These are phyloP conservation scores for Aviceda subcristata DNA, from an alignment of 2,113 vertebrate species.

Conservation along the genomic window DNA sequence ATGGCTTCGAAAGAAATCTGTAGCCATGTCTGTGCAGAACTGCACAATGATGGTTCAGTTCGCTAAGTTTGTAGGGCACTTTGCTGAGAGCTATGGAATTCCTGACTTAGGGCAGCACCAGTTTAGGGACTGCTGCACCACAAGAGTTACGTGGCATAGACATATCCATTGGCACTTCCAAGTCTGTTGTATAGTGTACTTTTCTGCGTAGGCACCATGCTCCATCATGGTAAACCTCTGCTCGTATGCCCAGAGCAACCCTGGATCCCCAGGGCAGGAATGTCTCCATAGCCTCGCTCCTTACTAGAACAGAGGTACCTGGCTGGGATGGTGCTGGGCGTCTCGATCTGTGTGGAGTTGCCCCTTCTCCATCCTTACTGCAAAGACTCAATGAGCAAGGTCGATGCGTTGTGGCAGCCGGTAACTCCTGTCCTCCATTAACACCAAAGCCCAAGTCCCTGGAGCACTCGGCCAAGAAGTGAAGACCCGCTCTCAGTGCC, in stretches of 20 bases:
- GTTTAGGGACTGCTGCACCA: not conserved
- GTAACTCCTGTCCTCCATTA: not conserved
- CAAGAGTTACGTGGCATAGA: not conserved
- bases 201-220: not conserved
- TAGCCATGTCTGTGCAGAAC: not conserved
- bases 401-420: not conserved
- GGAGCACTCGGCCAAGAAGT: not conserved
- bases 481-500: not conserved
- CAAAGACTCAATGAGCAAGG: not conserved
- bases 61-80: not conserved
- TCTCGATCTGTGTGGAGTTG: not conserved
- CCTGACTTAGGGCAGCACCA: not conserved
- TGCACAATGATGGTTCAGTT: not conserved
- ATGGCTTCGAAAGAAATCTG: not conserved
- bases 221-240: not conserved
- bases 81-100: not conserved
- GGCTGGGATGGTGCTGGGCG: not conserved
- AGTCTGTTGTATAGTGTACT: not conserved
- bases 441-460: not conserved
- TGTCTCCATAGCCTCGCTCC: not conserved
- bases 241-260: not conserved
- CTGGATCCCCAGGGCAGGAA: not conserved
- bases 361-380: not conserved
- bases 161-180: not conserved
- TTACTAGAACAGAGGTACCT: not conserved